phyloP scores from a whole-genome alignment of 2,888 invertebrate genomes.

The Nemotelus nigrinus region DNA sequence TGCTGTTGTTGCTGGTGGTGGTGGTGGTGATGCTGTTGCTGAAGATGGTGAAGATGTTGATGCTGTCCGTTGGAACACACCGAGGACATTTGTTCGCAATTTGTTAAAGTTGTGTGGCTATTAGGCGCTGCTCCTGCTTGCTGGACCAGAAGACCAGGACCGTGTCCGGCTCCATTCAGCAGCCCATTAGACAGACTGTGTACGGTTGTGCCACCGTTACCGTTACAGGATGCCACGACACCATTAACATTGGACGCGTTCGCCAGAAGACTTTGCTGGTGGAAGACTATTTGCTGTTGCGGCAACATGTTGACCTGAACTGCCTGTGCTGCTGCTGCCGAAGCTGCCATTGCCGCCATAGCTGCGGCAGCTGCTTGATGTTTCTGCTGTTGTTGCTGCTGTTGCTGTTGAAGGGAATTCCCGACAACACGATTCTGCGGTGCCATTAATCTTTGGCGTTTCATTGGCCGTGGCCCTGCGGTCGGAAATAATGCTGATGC shows the following conservation, averaged over 20 bases:
- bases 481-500: slow-evolving; percentile 62
- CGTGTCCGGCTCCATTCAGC: slow-evolving; percentile 31
- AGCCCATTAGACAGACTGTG: slow-evolving; percentile 33
- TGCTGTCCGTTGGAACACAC: slow-evolving; percentile 53
- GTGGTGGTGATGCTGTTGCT: slow-evolving; percentile 56
- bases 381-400: slow-evolving; percentile 56
- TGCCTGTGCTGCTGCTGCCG: slow-evolving; percentile 53
- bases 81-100: slow-evolving; percentile 55
- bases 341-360: slow-evolving; percentile 54
- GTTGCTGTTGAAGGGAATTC: slow-evolving; percentile 59
- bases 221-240: slow-evolving; percentile 56
- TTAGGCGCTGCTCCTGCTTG: slow-evolving; percentile 56
- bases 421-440: slow-evolving; percentile 56
- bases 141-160: slow-evolving; percentile 35
- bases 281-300: slow-evolving; percentile 58
- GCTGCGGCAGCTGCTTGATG: slow-evolving; percentile 57
- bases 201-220: slow-evolving; percentile 58
- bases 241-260: slow-evolving; percentile 51
- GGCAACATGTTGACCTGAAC: slow-evolving; percentile 52
- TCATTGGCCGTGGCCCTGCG: slow-evolving; percentile 62
- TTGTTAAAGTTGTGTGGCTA: slow-evolving; percentile 56
- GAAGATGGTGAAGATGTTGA: slow-evolving; percentile 55
- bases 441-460: slow-evolving; percentile 65
- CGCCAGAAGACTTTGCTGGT: slow-evolving; percentile 52
- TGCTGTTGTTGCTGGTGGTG: slow-evolving; percentile 55